Base-by-base conservation (phyloP, 2,797 vertebrate genomes). In the Phoebastria nigripes region DNA sequence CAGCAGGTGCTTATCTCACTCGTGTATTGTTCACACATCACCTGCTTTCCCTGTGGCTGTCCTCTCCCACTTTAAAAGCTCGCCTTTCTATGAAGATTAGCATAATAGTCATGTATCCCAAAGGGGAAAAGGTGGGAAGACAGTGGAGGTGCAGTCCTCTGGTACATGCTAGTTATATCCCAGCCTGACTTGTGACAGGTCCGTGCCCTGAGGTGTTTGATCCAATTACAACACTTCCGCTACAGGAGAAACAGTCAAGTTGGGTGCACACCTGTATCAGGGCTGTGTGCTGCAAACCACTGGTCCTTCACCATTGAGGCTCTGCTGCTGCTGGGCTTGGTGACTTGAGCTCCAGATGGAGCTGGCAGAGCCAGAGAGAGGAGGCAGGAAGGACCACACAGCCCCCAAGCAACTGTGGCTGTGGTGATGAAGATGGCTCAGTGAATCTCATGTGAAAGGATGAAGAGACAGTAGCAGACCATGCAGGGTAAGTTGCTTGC, bases 11-110 rank as follows among this genome's bases (percentile, higher is more conserved):
- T 21, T 85, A 15, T 69, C 80, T 66, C 47, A 44, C 29, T 58
- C 0, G 0, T 31, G 17, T n/a, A 47, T 21, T 37, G 49, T 63
- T 89, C 70, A 44, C 35, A 42, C 5, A 1, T 58, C 4, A 1
- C 25, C 24, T 82, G 52, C 62, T 31, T 86, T 74, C 58, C 42
- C 42, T 78, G 39, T 37, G 42, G 31, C 33, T 82, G 70, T 74
- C 54, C 29, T 66, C 58, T 90, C 61, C 52, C 15, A 7, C 42
- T 90, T 61, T 20, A 67, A 89, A 78, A 51, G 8, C 9, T 58
- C 3, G 2, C 25, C 24, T 56, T 86, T 86, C 35, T 42, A 6
- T 22, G 33, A 91, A 58, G 69, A 65, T 81, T 13, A 81, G 3
- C 4, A 6, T 35, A 58, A 47, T 16, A 72, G 6, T 24, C 5